phyloP scores from a whole-genome alignment of 1,140 invertebrate species.

The Epicauta chinensis region DNA sequence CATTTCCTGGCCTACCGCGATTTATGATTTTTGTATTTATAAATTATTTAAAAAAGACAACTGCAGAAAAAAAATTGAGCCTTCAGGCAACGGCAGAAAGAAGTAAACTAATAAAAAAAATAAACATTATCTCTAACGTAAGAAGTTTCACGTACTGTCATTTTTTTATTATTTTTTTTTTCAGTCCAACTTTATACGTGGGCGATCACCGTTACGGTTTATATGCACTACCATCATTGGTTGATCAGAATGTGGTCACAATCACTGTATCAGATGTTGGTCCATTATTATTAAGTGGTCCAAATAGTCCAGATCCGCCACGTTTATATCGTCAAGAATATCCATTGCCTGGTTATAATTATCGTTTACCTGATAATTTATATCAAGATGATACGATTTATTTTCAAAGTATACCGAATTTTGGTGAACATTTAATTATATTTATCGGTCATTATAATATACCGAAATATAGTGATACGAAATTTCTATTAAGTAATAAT shows the following conservation, averaged over 20 bases:
- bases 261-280: slow-evolving; percentile 58
- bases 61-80: no score
- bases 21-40: no score
- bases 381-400: slow-evolving; percentile 37
- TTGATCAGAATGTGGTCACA: slow-evolving; percentile 74
- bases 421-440: slow-evolving; percentile 36
- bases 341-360: slow-evolving; percentile 41
- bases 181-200: slow-evolving; percentile 86
- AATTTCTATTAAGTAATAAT: slow-evolving; percentile 23
- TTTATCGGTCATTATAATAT: slow-evolving; percentile 74
- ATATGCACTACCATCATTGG: slow-evolving; percentile 86
- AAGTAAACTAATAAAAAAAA: no score
- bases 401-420: slow-evolving; percentile 39
- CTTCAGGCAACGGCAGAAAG: no score
- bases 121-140: no score
- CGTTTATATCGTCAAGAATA: slow-evolving; percentile 39
- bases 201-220: slow-evolving; percentile 82
- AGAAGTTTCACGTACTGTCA: no score
- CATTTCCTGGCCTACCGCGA: no score
- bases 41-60: no score
- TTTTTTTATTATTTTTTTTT: slow-evolving; percentile 35
- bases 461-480: slow-evolving; percentile 50
- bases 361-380: slow-evolving; percentile 26
- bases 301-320: slow-evolving; percentile 41
- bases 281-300: slow-evolving; percentile 64